phyloP scores from a whole-genome alignment of 2,888 invertebrate species.

The Pteria penguin region DNA sequence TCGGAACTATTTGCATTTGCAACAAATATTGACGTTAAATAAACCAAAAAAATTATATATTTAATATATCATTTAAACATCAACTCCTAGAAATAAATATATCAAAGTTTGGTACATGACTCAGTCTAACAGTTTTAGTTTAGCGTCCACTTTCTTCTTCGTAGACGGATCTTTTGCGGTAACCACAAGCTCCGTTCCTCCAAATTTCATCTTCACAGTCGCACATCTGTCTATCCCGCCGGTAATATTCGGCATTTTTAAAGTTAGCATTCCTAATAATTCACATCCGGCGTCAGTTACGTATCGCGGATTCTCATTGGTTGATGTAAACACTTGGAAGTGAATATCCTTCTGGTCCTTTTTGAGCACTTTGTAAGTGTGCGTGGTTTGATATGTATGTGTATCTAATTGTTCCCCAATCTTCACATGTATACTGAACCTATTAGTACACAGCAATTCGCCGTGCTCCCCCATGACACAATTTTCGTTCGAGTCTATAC shows the following conservation, averaged over 20 bases:
- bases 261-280: not conserved
- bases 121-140: not conserved
- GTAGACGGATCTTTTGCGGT: not conserved
- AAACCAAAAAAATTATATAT: too few relatives aligned
- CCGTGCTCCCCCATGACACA: not conserved
- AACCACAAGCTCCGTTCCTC: slow-evolving; percentile 4
- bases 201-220: not conserved
- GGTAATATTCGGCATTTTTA: not conserved
- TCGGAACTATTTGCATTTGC: too few relatives aligned
- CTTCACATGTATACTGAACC: not conserved
- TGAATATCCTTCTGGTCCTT: not conserved
- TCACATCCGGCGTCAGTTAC: not conserved
- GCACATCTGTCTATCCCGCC: not conserved
- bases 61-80: too few relatives aligned
- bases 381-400: not conserved
- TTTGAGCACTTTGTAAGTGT: not conserved
- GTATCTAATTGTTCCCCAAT: not conserved
- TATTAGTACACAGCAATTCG: not conserved
- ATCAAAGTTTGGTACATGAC: not conserved
- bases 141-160: not conserved
- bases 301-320: not conserved
- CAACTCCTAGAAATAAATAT: too few relatives aligned
- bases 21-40: too few relatives aligned
- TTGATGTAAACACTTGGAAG: not conserved
- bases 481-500: not conserved